phyloP scores from a whole-genome alignment of 1,140 invertebrate species.

The Megalopta genalis region DNA sequence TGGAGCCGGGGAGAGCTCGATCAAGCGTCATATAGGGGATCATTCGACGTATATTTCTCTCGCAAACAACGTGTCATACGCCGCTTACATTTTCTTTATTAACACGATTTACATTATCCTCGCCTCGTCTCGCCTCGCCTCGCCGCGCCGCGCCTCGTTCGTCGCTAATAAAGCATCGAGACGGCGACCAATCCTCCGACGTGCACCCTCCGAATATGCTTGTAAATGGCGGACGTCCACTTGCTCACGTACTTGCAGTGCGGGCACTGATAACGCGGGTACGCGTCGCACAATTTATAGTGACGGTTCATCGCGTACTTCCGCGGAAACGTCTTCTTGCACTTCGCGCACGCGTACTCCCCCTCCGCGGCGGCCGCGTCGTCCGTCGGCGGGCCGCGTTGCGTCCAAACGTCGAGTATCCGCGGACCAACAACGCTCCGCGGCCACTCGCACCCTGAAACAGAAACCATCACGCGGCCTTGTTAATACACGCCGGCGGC shows the following conservation, averaged over 20 bases:
- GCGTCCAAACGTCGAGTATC: too few species aligned
- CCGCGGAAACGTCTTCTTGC: conserved; percentile 72
- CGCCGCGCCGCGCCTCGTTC: too few species aligned
- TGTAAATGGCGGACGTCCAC: conserved; percentile 74
- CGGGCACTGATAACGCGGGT: conserved; percentile 84
- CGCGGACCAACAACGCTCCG: too few species aligned
- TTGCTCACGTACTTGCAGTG: conserved; percentile 76
- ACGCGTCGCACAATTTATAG: conserved; percentile 85
- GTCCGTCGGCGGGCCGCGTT: too few species aligned
- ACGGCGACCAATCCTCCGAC: conserved; percentile 64
- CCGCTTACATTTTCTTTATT: neutral
- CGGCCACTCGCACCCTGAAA: too few species aligned
- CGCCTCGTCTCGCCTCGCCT: neutral
- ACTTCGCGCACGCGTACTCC: conserved; percentile 70
- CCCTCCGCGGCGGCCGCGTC: too few species aligned
- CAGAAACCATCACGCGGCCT: too few species aligned
- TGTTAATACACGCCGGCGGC: too few species aligned
- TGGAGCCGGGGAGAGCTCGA: too few species aligned
- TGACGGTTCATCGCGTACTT: conserved; percentile 83
- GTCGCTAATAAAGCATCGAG: conserved; percentile 59
- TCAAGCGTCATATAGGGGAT: too few species aligned
- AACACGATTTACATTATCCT: conserved; percentile 1
- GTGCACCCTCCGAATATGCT: conserved; percentile 73
- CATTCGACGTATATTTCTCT: too few species aligned
- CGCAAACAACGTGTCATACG: neutral